These are phyloP conservation scores for Zaprionus vittiger DNA, from an alignment of 1,140 invertebrate genomes.

Conservation along the genomic window DNA sequence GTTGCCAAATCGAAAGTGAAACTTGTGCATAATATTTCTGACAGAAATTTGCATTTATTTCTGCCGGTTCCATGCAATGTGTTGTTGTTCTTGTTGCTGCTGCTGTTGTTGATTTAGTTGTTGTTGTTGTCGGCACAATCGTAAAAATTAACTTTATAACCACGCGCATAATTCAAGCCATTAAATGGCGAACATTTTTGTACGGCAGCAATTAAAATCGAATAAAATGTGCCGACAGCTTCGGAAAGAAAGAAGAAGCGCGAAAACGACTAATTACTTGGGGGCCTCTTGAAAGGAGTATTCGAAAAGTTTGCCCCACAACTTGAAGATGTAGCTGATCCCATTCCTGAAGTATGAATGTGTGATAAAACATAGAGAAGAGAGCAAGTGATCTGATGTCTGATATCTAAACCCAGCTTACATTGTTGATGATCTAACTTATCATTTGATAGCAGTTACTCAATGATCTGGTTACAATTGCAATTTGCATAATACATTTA, in stretches of 20 bases:
- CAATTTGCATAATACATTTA: slow-evolving; percentile 69
- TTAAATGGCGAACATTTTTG: slow-evolving; percentile 73
- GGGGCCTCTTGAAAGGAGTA: background rate
- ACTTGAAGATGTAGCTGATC: background rate
- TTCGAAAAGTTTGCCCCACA: background rate
- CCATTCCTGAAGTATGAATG: background rate
- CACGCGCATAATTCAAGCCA: slow-evolving; percentile 80
- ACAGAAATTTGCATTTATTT: slow-evolving; percentile 77
- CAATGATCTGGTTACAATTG: slow-evolving; percentile 43
- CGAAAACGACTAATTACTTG: slow-evolving; percentile 13
- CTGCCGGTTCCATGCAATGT: slow-evolving; percentile 33
- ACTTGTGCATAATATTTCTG: slow-evolving; percentile 48
- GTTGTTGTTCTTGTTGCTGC: slow-evolving; percentile 30
- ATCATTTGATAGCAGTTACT: slow-evolving; percentile 48
- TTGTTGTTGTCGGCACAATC: slow-evolving; percentile 59
- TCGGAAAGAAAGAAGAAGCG: slow-evolving; percentile 25
- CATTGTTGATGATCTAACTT: background rate
- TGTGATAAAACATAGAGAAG: background rate
- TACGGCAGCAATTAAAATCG: slow-evolving; percentile 70
- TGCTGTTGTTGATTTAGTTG: slow-evolving; percentile 37
- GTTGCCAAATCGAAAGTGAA: slow-evolving; percentile 69
- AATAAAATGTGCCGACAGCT: slow-evolving; percentile 65
- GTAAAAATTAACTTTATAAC: slow-evolving; percentile 82
- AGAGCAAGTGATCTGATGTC: background rate
- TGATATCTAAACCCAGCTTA: background rate